These are phyloP conservation scores for Cephus cinctus DNA, from an alignment of 1,140 invertebrate genomes.

Conservation along the genomic window DNA sequence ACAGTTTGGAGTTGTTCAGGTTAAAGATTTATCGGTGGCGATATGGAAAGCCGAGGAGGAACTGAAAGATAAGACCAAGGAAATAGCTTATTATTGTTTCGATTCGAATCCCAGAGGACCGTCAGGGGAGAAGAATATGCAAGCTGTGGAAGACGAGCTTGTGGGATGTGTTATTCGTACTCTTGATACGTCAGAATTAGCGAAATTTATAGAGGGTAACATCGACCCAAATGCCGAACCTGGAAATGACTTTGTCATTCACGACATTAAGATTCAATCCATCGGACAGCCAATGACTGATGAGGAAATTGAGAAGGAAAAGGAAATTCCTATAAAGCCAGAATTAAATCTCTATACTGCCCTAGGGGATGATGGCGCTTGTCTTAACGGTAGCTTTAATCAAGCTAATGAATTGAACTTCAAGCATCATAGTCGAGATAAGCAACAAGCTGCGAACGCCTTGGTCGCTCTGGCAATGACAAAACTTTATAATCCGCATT, in stretches of 20 bases:
- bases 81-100: conserved; percentile 37
- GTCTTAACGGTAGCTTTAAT: conserved; percentile 34
- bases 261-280: conserved; percentile 30
- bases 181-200: conserved; percentile 20
- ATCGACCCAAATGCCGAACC: conserved; percentile 9
- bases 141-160: conserved; percentile 10
- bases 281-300: conserved; percentile 32
- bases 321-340: conserved; percentile 27
- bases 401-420: conserved; percentile 36
- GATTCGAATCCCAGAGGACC: conserved; percentile 31
- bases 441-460: conserved; percentile 43
- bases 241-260: conserved; percentile 32
- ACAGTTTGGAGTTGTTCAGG: conserved; percentile 37
- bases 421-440: conserved; percentile 33
- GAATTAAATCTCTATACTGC: conserved; percentile 31
- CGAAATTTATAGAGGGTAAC: conserved; percentile 23
- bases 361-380: conserved; percentile 30
- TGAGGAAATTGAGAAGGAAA: conserved; percentile 42
- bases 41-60: conserved; percentile 44
- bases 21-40: conserved; percentile 24
- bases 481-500: conserved; percentile 39
- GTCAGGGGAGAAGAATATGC: conserved; percentile 16
- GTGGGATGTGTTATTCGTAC: conserved; percentile 35
- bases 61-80: conserved; percentile 22
- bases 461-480: conserved; percentile 40